Percentiles rank a stretch among this genome's conserved stretches.
phyloP scores from a whole-genome alignment of 2,888 invertebrate genomes.

The Caenorhabditis imperialis region DNA sequence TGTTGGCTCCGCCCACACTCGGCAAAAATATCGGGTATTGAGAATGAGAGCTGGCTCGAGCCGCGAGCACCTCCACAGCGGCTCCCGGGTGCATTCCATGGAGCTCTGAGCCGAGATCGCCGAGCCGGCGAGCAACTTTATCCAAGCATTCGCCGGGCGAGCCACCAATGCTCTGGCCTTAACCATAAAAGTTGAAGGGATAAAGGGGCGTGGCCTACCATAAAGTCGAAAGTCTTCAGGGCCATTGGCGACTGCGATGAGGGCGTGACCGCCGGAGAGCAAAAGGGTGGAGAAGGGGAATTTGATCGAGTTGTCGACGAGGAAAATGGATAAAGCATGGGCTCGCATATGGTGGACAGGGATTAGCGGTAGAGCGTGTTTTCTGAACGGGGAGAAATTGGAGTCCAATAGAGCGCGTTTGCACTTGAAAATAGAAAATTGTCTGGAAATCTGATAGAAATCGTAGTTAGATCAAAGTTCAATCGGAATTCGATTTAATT shows the following conservation, averaged over 20 bases:
- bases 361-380: slow-evolving; percentile 84
- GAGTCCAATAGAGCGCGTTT: too few relatives aligned
- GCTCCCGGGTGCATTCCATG: slow-evolving; percentile 58
- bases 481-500: too few relatives aligned
- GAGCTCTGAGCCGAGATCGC: slow-evolving; percentile 24
- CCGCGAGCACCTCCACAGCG: slow-evolving; percentile 59
- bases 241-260: slow-evolving; percentile 62
- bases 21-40: slow-evolving; percentile 49
- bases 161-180: slow-evolving; percentile 59
- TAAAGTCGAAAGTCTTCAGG: slow-evolving; percentile 63
- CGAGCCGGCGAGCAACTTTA: slow-evolving; percentile 63
- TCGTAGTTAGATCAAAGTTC: too few relatives aligned
- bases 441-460: too few relatives aligned
- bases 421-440: too few relatives aligned
- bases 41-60: slow-evolving; percentile 50
- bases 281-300: slow-evolving; percentile 74
- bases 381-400: too few relatives aligned
- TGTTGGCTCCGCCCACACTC: slow-evolving; percentile 49
- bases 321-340: slow-evolving; percentile 88
- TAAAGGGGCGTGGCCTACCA: too few relatives aligned
- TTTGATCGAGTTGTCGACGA: slow-evolving; percentile 80
- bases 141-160: slow-evolving; percentile 75
- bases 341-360: slow-evolving; percentile 99
- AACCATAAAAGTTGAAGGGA: background rate
- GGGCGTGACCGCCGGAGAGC: slow-evolving; percentile 75